Percentiles rank a stretch among this genome's conserved stretches.
These are phyloP conservation scores for Phortica magna DNA, from an alignment of 2,888 invertebrate species.

Conservation along the genomic window DNA sequence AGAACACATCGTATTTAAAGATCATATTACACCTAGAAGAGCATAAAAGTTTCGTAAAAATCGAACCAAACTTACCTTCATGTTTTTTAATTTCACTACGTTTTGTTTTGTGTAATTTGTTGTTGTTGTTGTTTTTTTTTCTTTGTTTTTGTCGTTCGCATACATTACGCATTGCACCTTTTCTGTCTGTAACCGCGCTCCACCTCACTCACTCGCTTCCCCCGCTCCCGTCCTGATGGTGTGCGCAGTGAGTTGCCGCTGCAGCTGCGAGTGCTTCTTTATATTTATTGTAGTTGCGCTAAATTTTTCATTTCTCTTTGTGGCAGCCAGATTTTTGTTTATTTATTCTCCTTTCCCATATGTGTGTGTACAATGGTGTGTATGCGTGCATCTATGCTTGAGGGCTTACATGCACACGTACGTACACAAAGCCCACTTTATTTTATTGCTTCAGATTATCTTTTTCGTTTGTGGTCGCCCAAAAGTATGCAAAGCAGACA, in stretches of 20 bases:
- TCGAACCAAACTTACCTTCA: no score
- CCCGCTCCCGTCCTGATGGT: neutral
- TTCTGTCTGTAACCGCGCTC: neutral
- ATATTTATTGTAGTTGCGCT: slow-evolving; percentile 26
- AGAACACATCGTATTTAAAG: no score
- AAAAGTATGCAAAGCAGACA: slow-evolving; percentile 24
- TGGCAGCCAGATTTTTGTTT: slow-evolving; percentile 4
- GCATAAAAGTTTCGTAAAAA: no score
- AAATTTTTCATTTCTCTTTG: slow-evolving; percentile 20
- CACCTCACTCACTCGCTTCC: neutral
- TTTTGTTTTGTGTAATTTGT: neutral
- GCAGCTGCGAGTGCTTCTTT: slow-evolving; percentile 16
- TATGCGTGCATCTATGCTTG: neutral
- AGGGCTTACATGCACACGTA: neutral
- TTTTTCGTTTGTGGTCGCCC: slow-evolving; percentile 17
- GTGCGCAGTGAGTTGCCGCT: neutral
- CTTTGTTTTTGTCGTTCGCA: slow-evolving; percentile 2
- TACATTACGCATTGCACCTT: slow-evolving; percentile 34
- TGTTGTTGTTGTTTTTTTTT: neutral
- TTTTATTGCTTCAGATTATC: slow-evolving; percentile 33
- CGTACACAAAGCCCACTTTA: slow-evolving; percentile 18
- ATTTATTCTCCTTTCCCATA: neutral
- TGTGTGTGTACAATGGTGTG: neutral
- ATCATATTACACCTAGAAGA: no score
- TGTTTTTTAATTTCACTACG: neutral